Evolutionary conservation across 2,113 vertebrate genomes (phyloP).

Genomic region (Hyla sarda): DNA sequence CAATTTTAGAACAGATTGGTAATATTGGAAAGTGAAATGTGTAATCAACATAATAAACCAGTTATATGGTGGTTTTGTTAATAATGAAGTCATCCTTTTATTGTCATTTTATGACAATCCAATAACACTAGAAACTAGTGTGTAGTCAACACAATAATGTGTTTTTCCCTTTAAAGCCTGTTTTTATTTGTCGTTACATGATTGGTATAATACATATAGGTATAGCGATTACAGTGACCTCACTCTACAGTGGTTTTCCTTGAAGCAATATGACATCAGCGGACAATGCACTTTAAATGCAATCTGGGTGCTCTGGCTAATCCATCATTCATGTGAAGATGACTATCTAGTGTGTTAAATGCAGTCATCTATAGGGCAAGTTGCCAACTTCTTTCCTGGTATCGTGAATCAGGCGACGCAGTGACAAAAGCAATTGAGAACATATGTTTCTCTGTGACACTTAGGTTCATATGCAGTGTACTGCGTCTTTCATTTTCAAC

Average conservation of each 20-base stretch:
- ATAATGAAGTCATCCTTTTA: too few species aligned
- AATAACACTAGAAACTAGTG: too few species aligned
- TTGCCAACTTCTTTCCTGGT: not conserved
- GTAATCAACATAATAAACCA: not conserved
- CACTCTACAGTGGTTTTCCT: not conserved
- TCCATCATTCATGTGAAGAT: not conserved
- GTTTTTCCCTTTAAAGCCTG: not conserved
- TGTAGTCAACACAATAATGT: not conserved
- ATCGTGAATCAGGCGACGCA: not conserved
- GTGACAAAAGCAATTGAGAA: not conserved
- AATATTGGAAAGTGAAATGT: not conserved
- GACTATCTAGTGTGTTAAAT: not conserved
- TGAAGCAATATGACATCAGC: slow-evolving; percentile 4
- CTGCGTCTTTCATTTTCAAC: not conserved
- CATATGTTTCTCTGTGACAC: not conserved
- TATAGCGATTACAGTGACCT: not conserved
- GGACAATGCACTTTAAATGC: not conserved
- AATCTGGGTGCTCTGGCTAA: not conserved
- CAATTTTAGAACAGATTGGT: not conserved
- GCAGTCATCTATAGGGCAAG: slow-evolving; percentile 1
- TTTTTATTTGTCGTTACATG: not conserved
- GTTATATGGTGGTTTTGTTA: too few species aligned
- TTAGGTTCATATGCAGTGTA: not conserved
- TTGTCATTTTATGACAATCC: too few species aligned
- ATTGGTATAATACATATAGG: not conserved